These are phyloP conservation scores for Aurelia sp. DNA, from an alignment of 30 jellyfish, hydroid and myxozoan genomes.

Conservation along the genomic window DNA sequence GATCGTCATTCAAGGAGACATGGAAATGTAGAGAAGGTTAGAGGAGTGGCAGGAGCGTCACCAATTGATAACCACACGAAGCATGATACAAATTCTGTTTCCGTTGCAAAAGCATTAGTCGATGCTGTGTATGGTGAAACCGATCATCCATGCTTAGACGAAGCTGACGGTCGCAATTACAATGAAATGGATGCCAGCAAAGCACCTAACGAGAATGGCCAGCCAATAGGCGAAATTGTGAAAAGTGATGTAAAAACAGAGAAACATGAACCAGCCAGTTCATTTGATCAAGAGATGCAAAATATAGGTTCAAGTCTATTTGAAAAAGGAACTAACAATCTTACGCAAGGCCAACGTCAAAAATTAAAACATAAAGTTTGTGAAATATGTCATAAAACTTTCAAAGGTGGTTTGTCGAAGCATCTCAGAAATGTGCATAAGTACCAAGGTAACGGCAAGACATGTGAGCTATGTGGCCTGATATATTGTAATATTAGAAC, in stretches of 20 bases:
- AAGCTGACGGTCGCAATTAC: too few relatives aligned
- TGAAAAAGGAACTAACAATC: neutral
- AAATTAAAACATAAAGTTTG: neutral
- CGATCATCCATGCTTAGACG: too few relatives aligned
- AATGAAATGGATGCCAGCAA: too few relatives aligned
- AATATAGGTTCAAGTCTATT: neutral
- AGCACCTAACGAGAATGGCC: too few relatives aligned
- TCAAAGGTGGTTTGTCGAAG: neutral
- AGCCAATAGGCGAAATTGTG: too few relatives aligned
- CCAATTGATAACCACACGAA: too few relatives aligned
- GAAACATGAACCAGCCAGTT: too few relatives aligned
- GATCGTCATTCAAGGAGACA: conserved; percentile 3
- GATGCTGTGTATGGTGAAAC: too few relatives aligned
- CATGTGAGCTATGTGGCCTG: conserved; percentile 8
- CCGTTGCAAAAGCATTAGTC: too few relatives aligned
- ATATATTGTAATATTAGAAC: neutral
- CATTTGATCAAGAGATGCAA: neutral
- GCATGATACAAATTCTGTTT: too few relatives aligned
- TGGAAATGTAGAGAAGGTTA: neutral
- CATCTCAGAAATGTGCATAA: conserved; percentile 18
- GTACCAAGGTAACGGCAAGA: neutral
- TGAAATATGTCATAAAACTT: neutral
- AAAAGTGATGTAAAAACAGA: too few relatives aligned
- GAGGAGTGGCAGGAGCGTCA: too few relatives aligned
- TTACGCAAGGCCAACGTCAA: neutral